These are phyloP conservation scores for Catonia carolina DNA, from an alignment of 2,888 invertebrate species.

Conservation along the genomic window DNA sequence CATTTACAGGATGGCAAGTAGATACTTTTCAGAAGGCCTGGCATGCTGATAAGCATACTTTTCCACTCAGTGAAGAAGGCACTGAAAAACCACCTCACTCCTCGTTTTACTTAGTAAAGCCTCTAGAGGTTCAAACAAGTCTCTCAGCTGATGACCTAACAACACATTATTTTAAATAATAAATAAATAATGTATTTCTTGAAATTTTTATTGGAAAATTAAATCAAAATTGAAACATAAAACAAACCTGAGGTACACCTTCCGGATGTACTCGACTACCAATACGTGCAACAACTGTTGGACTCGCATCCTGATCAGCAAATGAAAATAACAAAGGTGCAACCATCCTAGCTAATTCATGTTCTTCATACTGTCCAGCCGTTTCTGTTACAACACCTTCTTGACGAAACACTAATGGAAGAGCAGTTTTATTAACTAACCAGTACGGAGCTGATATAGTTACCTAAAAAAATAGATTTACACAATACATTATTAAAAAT, in stretches of 20 bases:
- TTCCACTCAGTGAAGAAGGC: too few relatives aligned
- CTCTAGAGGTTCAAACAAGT: too few relatives aligned
- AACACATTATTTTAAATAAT: too few relatives aligned
- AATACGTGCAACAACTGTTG: conserved; percentile 67
- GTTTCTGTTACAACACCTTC: conserved; percentile 70
- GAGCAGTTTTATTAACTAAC: conserved; percentile 92
- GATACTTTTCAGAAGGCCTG: too few relatives aligned
- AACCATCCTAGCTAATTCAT: conserved; percentile 88
- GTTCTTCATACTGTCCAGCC: conserved; percentile 89
- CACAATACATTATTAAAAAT: too few relatives aligned
- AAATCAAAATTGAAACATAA: background rate
- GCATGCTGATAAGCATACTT: too few relatives aligned
- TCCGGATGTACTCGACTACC: conserved; percentile 58
- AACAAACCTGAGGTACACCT: conserved; percentile 48
- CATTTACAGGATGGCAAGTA: too few relatives aligned
- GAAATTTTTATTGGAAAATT: too few relatives aligned
- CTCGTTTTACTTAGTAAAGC: too few relatives aligned
- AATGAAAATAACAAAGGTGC: conserved; percentile 91
- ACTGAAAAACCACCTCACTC: too few relatives aligned
- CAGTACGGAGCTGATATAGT: conserved; percentile 33
- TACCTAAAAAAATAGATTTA: conserved; percentile 27
- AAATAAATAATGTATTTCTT: too few relatives aligned
- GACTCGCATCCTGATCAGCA: conserved; percentile 78
- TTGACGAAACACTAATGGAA: conserved; percentile 92
- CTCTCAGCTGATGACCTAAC: too few relatives aligned